Conservation (phyloP, 2,888 invertebrate genomes). For the Lepetodrilus schrolli region DNA sequence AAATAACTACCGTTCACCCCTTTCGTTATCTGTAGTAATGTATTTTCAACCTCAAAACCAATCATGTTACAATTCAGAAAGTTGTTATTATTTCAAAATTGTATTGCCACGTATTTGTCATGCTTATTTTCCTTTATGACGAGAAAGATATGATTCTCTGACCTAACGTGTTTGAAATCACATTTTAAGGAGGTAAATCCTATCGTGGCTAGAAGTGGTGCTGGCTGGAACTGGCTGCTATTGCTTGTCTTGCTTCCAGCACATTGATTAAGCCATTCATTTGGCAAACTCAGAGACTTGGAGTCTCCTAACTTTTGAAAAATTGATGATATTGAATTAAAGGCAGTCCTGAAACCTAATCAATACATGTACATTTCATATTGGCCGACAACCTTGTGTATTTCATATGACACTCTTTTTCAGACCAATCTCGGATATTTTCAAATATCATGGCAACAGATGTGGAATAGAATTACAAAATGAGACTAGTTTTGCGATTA, state of each 20-base stretch:
- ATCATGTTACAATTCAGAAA: too few relatives aligned
- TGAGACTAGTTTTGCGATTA: background rate
- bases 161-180: constrained; percentile 12
- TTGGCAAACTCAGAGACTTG: constrained; percentile 7
- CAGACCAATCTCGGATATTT: background rate
- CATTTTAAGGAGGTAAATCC: constrained; percentile 18
- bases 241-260: background rate
- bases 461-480: background rate
- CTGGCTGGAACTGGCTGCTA: background rate
- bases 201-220: background rate
- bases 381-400: background rate
- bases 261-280: constrained; percentile 20
- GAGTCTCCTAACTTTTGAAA: constrained; percentile 20
- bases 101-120: constrained; percentile 10
- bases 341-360: background rate
- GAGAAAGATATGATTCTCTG: background rate
- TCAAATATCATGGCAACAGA: background rate
- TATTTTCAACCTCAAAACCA: too few relatives aligned
- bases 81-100: background rate
- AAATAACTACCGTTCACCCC: too few relatives aligned
- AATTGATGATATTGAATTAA: constrained; percentile 26
- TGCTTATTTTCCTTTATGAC: constrained; percentile 1
- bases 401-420: background rate
- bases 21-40: too few relatives aligned
- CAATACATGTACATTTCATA: constrained; percentile 21